Evolutionary conservation across 2,113 vertebrate genomes (phyloP).

Genomic region (Mastomys coucha): DNA sequence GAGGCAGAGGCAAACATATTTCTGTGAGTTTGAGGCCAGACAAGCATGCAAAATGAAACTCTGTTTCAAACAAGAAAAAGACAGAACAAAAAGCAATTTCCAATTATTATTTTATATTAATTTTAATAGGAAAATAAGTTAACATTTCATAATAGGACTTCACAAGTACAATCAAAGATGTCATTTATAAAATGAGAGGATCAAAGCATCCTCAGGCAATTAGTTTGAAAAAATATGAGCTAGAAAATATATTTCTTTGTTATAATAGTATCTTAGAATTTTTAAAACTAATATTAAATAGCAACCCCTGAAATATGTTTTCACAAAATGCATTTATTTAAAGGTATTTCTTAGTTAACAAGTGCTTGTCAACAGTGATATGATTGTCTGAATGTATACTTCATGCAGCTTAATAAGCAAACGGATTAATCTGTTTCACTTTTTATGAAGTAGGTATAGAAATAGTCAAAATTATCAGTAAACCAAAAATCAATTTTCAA

Average conservation of each 20-base stretch:
- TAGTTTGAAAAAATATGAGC: background rate
- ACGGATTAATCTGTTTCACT: background rate
- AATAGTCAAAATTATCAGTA: background rate
- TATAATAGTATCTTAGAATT: background rate
- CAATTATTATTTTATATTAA: background rate
- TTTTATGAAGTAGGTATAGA: background rate
- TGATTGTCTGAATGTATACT: background rate
- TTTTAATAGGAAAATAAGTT: slow-evolving; percentile 1
- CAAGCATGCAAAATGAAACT: background rate
- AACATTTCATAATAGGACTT: slow-evolving; percentile 15
- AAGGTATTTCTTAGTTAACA: background rate
- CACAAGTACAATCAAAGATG: background rate
- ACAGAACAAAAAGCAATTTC: background rate
- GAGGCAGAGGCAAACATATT: background rate
- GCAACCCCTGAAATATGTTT: background rate
- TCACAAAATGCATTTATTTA: background rate
- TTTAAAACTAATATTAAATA: slow-evolving; percentile 34
- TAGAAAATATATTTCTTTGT: slow-evolving; percentile 49
- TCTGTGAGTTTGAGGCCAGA: background rate
- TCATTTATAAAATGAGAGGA: background rate
- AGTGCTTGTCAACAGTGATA: background rate
- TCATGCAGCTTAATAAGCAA: background rate
- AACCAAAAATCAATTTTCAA: background rate
- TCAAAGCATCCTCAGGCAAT: background rate
- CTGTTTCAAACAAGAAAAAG: background rate